Evolutionary conservation across 2,888 invertebrate genomes (phyloP), one percentile per base, ranked within the genome.

Genomic region (Coronaproctus castanopsis): DNA sequence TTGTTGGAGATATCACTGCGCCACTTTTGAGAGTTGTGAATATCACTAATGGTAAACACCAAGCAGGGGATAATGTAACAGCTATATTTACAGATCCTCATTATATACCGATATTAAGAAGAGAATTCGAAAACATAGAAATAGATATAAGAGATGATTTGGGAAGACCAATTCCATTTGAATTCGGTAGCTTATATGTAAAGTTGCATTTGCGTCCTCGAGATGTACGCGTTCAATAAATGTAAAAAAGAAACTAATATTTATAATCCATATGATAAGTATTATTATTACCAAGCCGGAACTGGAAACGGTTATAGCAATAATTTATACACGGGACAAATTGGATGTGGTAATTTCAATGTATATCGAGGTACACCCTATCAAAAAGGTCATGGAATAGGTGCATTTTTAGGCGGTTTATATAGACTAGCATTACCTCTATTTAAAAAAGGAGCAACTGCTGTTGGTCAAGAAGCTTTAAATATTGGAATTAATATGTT

Each of bases 1-100:
- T 62, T 1, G 62, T 67, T 1, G 68, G 70, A n/a, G 66, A 68
- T 56, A 59, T 61, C 3, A 49, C 63, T 36, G 63, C 66, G 14
- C 62, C 64, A 1, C 61, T 69, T 18, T 21, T 68, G 14, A 59
- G 67, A n/a, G 64, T 68, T 19, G 65, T 67, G 1, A 62, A 62
- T 21, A 55, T 67, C 0, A 63, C 65, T 5, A 60, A 59, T 8
- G 51, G 57, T 10, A 24, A 8, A 3, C 2, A 55, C 3, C 14
- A 23, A 24, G 58, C 58, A 54, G n/a, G n/a, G n/a, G n/a, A n/a
- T n/a, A 64, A 64, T 54, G 49, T 48, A 24, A 59, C 52, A 5
- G 21, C 58, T 10, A 54, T 57, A 19, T 65, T 65, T 55, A 60
- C 60, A 3, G 59, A 54, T 2, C 58, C 60, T 2, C 63, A 65